Evolutionary conservation across 2,888 invertebrate species (phyloP), one percentile per base, ranked within the genome.

Genomic region (Pteria penguin): DNA sequence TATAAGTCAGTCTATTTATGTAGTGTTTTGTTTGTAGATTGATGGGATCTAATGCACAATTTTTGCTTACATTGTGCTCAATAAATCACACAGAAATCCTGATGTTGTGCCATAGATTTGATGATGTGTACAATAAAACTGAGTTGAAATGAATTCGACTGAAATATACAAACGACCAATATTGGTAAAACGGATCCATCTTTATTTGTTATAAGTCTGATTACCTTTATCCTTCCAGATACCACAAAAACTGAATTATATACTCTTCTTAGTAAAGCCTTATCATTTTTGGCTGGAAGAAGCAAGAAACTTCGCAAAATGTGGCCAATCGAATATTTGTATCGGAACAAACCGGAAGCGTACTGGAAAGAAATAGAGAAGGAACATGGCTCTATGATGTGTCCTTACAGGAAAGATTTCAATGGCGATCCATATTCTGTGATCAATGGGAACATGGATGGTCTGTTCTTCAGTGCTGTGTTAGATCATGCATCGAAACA

Each of bases 391-490:
- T 83, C 83, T 2, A 72, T 87, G 4, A 89, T 89, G 89, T 81
- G 83, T 67, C 85, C 84, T 18, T 89, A 89, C 73, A 70, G 83
- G 22, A 89, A 89, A 71, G 89, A 89, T 69, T 79, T 81, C 65
- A 89, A 89, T 71, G 89, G 89, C 4, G 88, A 88, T 69, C 85
- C 86, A 26, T 85, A 80, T 18, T 87, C 87, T 1, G 69, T 79
- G 14, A 81, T 84, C 33, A 84, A 84, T 66, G 81, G 82, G 62
- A 66, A 67, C 52, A 52, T 85, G 67, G 26, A 76, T 74, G 90
- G 90, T 14, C 77, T 91, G 29, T 91, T 91, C 82, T 91, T 91
- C 79, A 86, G 87, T n/a, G 86, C 88, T 3, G 80, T 86, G 5
- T 79, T 89, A 11, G 78, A 82, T 11, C 78, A 83, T 45, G 83